Conservation (phyloP, 2,888 invertebrate genomes). For the Mythimna loreyi region DNA sequence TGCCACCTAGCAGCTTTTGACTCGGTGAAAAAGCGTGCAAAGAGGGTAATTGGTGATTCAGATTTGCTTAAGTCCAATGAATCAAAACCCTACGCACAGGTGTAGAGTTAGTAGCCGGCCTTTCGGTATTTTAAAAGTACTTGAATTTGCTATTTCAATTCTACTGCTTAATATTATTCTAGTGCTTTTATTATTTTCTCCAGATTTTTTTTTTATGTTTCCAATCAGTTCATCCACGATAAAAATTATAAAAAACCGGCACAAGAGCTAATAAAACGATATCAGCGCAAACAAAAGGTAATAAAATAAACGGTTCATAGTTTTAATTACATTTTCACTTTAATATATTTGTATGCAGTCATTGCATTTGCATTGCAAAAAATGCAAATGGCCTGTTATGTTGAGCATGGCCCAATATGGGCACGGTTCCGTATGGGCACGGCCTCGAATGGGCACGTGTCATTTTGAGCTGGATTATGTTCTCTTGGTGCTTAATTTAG, state of each 20-base stretch:
- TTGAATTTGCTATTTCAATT: no score
- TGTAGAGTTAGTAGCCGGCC: no score
- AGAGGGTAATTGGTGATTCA: no score
- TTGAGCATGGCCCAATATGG: not conserved
- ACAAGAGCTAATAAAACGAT: slow-evolving; percentile 16
- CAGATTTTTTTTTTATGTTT: not conserved
- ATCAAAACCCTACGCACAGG: no score
- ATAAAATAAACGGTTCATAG: slow-evolving; percentile 41
- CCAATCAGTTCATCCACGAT: not conserved
- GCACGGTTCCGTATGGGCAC: not conserved
- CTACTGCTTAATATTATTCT: no score
- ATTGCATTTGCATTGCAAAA: slow-evolving; percentile 58
- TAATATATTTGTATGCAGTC: slow-evolving; percentile 41
- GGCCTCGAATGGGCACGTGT: slow-evolving; percentile 6
- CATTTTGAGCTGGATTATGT: slow-evolving; percentile 30
- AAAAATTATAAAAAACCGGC: not conserved
- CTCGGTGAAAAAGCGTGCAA: no score
- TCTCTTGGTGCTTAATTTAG: slow-evolving; percentile 28
- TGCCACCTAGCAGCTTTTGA: no score
- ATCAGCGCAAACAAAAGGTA: slow-evolving; percentile 23
- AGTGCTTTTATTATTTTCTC: no score
- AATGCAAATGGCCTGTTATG: slow-evolving; percentile 36
- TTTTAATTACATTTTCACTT: slow-evolving; percentile 49
- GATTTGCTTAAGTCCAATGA: no score
- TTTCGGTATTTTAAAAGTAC: no score